phyloP scores from a whole-genome alignment of 2,888 invertebrate species.

The Spatulosminthurus flaviceps region DNA sequence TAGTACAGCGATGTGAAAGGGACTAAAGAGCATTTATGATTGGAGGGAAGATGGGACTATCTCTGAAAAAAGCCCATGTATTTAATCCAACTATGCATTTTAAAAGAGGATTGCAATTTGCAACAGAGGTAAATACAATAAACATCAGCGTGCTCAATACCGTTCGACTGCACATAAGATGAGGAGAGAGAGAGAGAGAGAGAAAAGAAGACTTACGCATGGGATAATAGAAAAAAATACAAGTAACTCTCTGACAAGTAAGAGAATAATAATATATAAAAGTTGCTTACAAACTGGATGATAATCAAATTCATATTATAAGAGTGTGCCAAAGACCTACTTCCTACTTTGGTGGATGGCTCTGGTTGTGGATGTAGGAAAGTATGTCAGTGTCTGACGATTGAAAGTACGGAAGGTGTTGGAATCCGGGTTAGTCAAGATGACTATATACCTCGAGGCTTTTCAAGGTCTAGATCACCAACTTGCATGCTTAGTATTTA shows the following conservation, averaged over 20 bases:
- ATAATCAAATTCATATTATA: conserved; percentile 41
- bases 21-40: too few species aligned
- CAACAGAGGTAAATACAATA: too few species aligned
- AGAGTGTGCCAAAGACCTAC: conserved; percentile 63
- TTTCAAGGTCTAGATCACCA: conserved; percentile 64
- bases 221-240: not conserved
- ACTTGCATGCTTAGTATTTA: conserved; percentile 43
- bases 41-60: too few species aligned
- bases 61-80: too few species aligned
- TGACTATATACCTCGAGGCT: conserved; percentile 61
- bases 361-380: conserved; percentile 60
- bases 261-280: conserved; percentile 32
- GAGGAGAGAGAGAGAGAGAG: not conserved
- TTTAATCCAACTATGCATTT: too few species aligned
- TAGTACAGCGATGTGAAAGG: too few species aligned
- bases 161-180: too few species aligned
- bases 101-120: too few species aligned
- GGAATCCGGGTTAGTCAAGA: conserved; percentile 62
- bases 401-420: conserved; percentile 63
- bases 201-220: conserved; percentile 9
- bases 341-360: conserved; percentile 57
- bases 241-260: conserved; percentile 29
- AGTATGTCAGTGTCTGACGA: conserved; percentile 63
- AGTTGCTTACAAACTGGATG: conserved; percentile 35
- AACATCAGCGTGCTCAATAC: too few species aligned